A percentile compares a stretch with the other conserved stretches of the same genome.
Conservation (phyloP, 1,140 invertebrate genomes). For the Bombyx mori region ASM3026992v2 NC_085115.1:9576001-9576500, state of each 20-base stretch:
- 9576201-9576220: conserved; percentile 1
- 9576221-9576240: conserved; percentile 1
- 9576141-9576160: conserved; percentile 18
- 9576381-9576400: no score
- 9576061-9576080: conserved; percentile 49
- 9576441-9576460: no score
- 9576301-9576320: background rate
- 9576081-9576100: conserved; percentile 59
- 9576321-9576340: background rate
- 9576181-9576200: background rate
- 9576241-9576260: conserved; percentile 4
- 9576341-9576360: background rate
- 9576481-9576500: no score
- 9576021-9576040: conserved; percentile 34
- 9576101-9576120: conserved; percentile 20
- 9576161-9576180: conserved; percentile 8
- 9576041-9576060: conserved; percentile 28
- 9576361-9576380: no score
- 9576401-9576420: no score
- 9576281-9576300: conserved; percentile 3
- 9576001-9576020: conserved; percentile 41
- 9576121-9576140: conserved; percentile 26
- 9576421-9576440: no score
- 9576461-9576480: no score
- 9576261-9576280: conserved; percentile 8